phyloP scores from a whole-genome alignment of 2,113 vertebrate genomes.

The Hydrochoerus hydrochaeris region DNA sequence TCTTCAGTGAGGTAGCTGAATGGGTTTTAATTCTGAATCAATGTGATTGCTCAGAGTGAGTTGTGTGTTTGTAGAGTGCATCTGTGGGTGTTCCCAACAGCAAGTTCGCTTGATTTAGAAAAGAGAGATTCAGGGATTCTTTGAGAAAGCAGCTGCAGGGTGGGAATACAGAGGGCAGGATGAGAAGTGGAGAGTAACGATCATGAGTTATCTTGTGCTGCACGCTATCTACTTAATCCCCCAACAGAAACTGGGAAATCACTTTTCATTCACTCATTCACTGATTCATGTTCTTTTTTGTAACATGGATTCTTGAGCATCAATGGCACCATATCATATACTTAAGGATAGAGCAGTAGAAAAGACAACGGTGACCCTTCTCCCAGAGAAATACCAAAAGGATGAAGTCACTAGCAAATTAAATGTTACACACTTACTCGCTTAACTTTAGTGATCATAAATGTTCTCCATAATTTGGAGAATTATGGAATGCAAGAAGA shows the following conservation, averaged over 20 bases:
- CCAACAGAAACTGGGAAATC: neutral
- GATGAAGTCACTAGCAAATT: neutral
- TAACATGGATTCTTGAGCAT: neutral
- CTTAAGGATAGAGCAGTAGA: constrained; percentile 1
- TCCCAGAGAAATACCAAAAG: neutral
- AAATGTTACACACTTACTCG: neutral
- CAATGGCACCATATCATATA: neutral
- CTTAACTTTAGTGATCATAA: neutral
- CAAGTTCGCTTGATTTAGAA: neutral
- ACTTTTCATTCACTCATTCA: constrained; percentile 27
- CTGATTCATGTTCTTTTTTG: constrained; percentile 28
- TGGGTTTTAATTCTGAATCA: constrained; percentile 74
- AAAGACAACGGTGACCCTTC: neutral
- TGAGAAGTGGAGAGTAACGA: neutral
- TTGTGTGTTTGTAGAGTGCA: constrained; percentile 48
- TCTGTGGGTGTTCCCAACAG: constrained; percentile 71
- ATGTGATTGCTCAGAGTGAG: constrained; percentile 64
- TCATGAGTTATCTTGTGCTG: neutral
- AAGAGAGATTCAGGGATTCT: constrained; percentile 52
- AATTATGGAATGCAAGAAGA: neutral
- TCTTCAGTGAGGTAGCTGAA: constrained; percentile 72
- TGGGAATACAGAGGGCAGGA: neutral
- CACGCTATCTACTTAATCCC: neutral
- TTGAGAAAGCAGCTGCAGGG: constrained; percentile 70
- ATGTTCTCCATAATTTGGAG: neutral